Evolutionary conservation across 1,140 invertebrate species (phyloP).

Genomic region (Drosophila ohnishii): DNA sequence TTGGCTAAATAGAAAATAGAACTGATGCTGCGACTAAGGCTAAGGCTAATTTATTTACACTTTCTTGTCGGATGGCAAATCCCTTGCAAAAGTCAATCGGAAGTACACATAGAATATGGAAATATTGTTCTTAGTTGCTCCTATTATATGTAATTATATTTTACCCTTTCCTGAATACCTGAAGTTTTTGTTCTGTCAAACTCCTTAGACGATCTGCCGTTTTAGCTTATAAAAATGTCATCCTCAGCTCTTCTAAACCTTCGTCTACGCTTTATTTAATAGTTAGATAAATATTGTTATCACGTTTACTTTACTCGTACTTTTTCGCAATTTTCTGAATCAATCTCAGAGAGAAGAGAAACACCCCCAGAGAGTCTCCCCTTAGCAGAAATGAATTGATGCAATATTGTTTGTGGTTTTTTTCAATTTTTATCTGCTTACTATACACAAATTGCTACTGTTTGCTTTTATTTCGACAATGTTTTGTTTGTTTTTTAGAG

Average conservation of each 20-base stretch:
- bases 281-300: conserved; percentile 46
- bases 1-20: conserved; percentile 24
- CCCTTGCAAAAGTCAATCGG: conserved; percentile 45
- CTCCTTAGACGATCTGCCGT: conserved; percentile 24
- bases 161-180: conserved; percentile 47
- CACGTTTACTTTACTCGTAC: conserved; percentile 39
- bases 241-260: conserved; percentile 2
- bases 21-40: conserved; percentile 27
- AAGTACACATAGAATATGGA: conserved; percentile 48
- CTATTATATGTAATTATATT: conserved; percentile 30
- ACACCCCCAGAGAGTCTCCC: conserved; percentile 19
- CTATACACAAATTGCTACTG: conserved; percentile 77
- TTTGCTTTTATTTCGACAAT: conserved; percentile 74
- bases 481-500: conserved; percentile 39
- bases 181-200: conserved; percentile 41
- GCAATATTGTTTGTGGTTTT: conserved; percentile 34
- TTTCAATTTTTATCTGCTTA: conserved; percentile 66
- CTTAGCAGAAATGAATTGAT: conserved; percentile 40
- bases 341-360: conserved; percentile 26
- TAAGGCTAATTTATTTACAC: conserved; percentile 48
- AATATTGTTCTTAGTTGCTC: conserved; percentile 42
- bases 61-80: conserved; percentile 30
- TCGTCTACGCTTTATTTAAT: conserved; percentile 8
- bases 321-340: conserved; percentile 20
- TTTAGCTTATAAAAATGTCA: conserved; percentile 39